phyloP scores from a whole-genome alignment of 2,113 vertebrate species.

The Nerophis lumbriciformis region DNA sequence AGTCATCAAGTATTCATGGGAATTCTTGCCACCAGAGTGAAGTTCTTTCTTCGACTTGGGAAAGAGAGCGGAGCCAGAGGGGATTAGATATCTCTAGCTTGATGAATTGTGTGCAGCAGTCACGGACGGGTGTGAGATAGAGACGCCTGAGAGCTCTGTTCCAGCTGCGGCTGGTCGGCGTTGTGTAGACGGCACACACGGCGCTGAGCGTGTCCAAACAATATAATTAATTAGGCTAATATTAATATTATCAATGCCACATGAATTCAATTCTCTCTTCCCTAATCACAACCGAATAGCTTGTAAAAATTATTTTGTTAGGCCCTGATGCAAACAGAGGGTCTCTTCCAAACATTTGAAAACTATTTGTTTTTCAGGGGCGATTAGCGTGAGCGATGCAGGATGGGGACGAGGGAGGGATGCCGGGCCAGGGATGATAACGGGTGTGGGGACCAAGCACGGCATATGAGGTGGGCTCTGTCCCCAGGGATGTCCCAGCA shows the following conservation, averaged over 20 bases:
- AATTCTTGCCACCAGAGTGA: conserved; percentile 70
- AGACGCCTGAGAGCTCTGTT: conserved; percentile 68
- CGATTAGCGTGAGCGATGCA: conserved; percentile 68
- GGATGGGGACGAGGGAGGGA: conserved; percentile 54
- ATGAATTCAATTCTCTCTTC: conserved; percentile 78
- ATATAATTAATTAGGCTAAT: conserved; percentile 82
- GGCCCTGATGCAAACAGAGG: conserved; percentile 76
- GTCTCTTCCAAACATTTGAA: conserved; percentile 79
- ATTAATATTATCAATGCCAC: conserved; percentile 82
- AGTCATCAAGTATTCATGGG: conserved; percentile 69
- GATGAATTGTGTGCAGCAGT: conserved; percentile 72
- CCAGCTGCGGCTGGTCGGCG: conserved; percentile 70
- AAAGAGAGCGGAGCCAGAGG: conserved; percentile 58
- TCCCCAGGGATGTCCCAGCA: conserved; percentile 61
- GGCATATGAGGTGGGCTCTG: conserved; percentile 42
- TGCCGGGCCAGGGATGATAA: conserved; percentile 67
- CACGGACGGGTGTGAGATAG: conserved; percentile 68
- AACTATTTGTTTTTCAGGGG: conserved; percentile 74
- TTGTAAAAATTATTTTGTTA: conserved; percentile 84
- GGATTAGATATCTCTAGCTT: conserved; percentile 66
- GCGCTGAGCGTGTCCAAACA: conserved; percentile 75
- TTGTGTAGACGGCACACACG: conserved; percentile 75
- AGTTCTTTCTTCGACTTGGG: conserved; percentile 69
- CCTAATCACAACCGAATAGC: conserved; percentile 81
- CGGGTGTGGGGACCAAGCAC: conserved; percentile 61